Evolutionary conservation across 2,113 vertebrate species (phyloP), one percentile per base, ranked within the genome.

Genomic region (Bettongia penicillata): DNA sequence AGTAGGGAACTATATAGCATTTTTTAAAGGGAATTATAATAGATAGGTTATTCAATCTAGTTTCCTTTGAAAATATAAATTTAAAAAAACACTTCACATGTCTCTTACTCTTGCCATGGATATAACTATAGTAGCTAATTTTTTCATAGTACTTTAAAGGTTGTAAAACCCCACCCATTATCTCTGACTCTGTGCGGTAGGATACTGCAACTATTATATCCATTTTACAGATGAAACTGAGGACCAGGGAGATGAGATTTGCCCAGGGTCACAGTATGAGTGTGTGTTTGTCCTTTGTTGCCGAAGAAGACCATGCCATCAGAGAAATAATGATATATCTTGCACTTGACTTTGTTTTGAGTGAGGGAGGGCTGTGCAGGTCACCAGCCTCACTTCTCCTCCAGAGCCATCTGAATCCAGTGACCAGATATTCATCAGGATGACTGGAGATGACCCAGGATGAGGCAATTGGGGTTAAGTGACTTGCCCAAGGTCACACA

Each of bases 71-170:
- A 95, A 90, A 50, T 43, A 14, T 68, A 53, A 49, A 94, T 90
- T 51, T 2, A 77, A 43, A 61, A 49, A 48, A 28, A 51, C 26
- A 68, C 57, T 24, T 22, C 6, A 26, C 51, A 16, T 9, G 31
- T 48, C 5, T 8, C 43, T 16, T 52, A 53, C 3, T 5, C 7
- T 0, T 0, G 28, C 16, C 26, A n/a, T 0, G 0, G 49, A 0
- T 9, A 61, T 23, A 14, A 16, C 0, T 4, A 49, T 51, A 1
- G 10, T 1, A 37, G 91, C 0, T 84, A 7, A 22, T 84, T 68
- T 77, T 43, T n/a, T 7, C 37, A 84, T 43, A 43, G 37, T 16
- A n/a, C 68, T 84, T n/a, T 84, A n/a, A 77, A 31, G 28, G 57
- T 37, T 31, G 57, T 37, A 61, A 77, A 77, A 37, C 31, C 31